Base-by-base conservation (phyloP, 1,140 invertebrate species). In the Lasioglossum baleicum region DNA sequence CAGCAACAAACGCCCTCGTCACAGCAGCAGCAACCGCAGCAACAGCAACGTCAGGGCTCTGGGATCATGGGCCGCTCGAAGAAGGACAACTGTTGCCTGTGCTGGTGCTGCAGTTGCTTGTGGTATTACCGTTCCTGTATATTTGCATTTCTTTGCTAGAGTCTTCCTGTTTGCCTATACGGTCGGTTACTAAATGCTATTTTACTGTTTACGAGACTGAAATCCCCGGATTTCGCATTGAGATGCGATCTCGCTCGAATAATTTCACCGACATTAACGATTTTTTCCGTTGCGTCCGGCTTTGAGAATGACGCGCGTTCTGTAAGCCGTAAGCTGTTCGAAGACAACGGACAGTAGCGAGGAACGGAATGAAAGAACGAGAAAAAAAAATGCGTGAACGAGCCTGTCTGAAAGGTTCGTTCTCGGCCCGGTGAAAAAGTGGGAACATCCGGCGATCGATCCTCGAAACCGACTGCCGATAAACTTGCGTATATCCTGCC, bases 21-120 rank as follows among this genome's bases (percentile, higher is more conserved):
- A 72, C 83, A 87, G 68, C 74, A 76, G 48, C 81, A 84, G 48
- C 84, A 84, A 56, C 78, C 81, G 44, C 86, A 87, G 67, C 80
- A 76, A 31, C 85, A 85, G 56, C 89, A 90, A 74, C 88, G 86
- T 22, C 89, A 90, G 22, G 82, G 88, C 60, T 88, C 88, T n/a
- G 88, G 90, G 22, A 86, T 92, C 58, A 89, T 89, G 82, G 90
- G 90, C 31, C 90, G 92, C n/a, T 92, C 92, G 60, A 93, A 92
- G 82, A 93, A 92, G 89, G 92, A 93, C 86, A 93, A 93, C 80
- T 96, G 95, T 90, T 95, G 95, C 86, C 94, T 95, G 75, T 95
- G 95, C 83, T 96, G 95, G 94, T 96, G 95, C 90, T 96, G 95
- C 93, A 95, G 95, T 92, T 96, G 95, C 93, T 95, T 95, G 91